Conservation (phyloP, 2,888 invertebrate genomes). For the Epinotia bilunana region DNA sequence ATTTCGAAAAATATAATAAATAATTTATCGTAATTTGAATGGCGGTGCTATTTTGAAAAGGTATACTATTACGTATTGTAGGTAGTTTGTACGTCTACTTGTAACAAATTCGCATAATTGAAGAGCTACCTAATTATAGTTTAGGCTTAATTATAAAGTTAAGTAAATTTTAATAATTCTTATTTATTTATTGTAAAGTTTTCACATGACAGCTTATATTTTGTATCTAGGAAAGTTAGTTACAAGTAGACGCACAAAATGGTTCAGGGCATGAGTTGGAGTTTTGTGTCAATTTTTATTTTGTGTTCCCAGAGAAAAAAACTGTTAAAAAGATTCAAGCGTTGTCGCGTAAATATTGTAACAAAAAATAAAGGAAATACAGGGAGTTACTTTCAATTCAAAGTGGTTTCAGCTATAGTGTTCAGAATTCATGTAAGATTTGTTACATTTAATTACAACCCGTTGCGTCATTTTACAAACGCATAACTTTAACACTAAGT, state of each 20-base stretch:
- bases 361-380: not conserved
- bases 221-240: constrained; percentile 38
- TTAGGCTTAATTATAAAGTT: constrained; percentile 5
- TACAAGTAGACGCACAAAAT: constrained; percentile 61
- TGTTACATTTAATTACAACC: not conserved
- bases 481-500: not conserved
- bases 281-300: constrained; percentile 73
- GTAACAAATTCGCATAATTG: constrained; percentile 49
- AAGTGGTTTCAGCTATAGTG: not conserved
- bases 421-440: not conserved
- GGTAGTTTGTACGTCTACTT: constrained; percentile 63
- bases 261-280: constrained; percentile 66
- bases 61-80: constrained; percentile 69
- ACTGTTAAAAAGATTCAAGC: not conserved
- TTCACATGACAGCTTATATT: constrained; percentile 9
- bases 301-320: constrained; percentile 70
- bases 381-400: not conserved
- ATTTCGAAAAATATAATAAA: constrained; percentile 54
- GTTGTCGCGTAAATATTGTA: constrained; percentile 5
- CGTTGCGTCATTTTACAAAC: constrained; percentile 3
- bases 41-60: constrained; percentile 81
- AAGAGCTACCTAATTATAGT: constrained; percentile 11
- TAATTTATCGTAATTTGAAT: constrained; percentile 65
- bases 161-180: constrained; percentile 10
- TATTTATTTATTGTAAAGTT: constrained; percentile 13